Conservation (phyloP, 2,113 vertebrate genomes). For the Urocitellus parryii region DNA sequence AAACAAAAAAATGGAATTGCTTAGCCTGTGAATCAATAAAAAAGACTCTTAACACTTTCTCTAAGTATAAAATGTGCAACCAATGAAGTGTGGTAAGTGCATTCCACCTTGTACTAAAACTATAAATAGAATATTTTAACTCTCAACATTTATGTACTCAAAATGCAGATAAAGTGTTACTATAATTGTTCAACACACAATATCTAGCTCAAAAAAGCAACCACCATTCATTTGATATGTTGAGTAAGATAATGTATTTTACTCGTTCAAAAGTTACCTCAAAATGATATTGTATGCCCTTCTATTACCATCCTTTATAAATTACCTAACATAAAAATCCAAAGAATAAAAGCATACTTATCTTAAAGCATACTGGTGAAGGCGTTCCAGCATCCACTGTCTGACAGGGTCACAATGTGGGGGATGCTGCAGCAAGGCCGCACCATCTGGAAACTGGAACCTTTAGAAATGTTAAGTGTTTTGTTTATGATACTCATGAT, state of each 20-base stretch:
- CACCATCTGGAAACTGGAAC: too few relatives aligned
- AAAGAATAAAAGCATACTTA: neutral
- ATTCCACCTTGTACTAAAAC: slow-evolving; percentile 71
- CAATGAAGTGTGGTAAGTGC: slow-evolving; percentile 78
- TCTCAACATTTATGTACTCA: slow-evolving; percentile 3
- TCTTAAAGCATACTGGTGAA: too few relatives aligned
- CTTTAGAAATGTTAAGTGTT: too few relatives aligned
- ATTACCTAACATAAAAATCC: slow-evolving; percentile 45
- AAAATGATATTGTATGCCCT: neutral
- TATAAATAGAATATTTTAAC: slow-evolving; percentile 75
- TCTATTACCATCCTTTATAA: neutral
- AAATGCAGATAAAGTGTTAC: slow-evolving; percentile 67
- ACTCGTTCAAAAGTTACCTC: neutral
- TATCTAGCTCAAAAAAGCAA: slow-evolving; percentile 12
- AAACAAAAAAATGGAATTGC: slow-evolving; percentile 85
- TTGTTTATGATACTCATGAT: too few relatives aligned
- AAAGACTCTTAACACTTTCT: slow-evolving; percentile 80
- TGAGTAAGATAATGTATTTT: neutral
- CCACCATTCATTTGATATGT: neutral
- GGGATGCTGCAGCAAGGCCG: too few relatives aligned
- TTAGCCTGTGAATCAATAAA: slow-evolving; percentile 85
- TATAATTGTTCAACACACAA: neutral
- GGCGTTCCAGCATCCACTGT: too few relatives aligned
- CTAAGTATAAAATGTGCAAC: slow-evolving; percentile 80
- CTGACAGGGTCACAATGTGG: too few relatives aligned